Evolutionary conservation across 2,113 vertebrate genomes (phyloP).

Genomic region (Forbesichthys agassizii): DNA sequence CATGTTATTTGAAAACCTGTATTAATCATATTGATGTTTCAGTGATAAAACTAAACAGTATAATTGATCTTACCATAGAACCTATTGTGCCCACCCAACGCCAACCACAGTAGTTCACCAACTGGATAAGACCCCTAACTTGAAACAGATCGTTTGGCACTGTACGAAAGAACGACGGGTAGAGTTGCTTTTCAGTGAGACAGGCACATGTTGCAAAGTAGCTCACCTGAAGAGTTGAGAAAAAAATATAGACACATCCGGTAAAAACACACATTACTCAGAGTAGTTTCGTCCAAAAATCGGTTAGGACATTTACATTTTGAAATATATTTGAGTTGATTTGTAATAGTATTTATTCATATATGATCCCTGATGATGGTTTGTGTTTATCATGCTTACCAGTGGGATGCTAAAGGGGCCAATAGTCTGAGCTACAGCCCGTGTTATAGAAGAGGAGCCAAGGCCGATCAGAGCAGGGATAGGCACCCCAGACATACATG

Average conservation of each 20-base stretch:
- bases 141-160: slow-evolving; percentile 78
- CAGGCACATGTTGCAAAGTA: slow-evolving; percentile 77
- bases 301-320: background rate
- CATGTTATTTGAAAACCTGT: background rate
- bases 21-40: slow-evolving; percentile 1
- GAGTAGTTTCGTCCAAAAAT: slow-evolving; percentile 11
- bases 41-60: background rate
- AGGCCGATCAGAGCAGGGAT: slow-evolving; percentile 73
- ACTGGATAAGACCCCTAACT: slow-evolving; percentile 68
- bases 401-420: slow-evolving; percentile 71
- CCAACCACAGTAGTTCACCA: slow-evolving; percentile 75
- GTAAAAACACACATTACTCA: slow-evolving; percentile 11
- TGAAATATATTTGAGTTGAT: background rate
- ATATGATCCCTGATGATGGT: background rate
- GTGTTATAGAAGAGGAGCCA: slow-evolving; percentile 74
- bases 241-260: background rate
- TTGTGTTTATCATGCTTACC: slow-evolving; percentile 49
- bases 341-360: background rate
- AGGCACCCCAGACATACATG: slow-evolving; percentile 61
- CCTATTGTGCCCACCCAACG: slow-evolving; percentile 76
- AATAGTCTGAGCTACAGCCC: slow-evolving; percentile 71
- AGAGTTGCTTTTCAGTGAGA: slow-evolving; percentile 69
- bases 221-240: slow-evolving; percentile 65
- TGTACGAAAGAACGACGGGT: slow-evolving; percentile 76
- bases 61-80: slow-evolving; percentile 52